Conservation (phyloP, 2,797 vertebrate genomes). For the Mico argentatus region DNA sequence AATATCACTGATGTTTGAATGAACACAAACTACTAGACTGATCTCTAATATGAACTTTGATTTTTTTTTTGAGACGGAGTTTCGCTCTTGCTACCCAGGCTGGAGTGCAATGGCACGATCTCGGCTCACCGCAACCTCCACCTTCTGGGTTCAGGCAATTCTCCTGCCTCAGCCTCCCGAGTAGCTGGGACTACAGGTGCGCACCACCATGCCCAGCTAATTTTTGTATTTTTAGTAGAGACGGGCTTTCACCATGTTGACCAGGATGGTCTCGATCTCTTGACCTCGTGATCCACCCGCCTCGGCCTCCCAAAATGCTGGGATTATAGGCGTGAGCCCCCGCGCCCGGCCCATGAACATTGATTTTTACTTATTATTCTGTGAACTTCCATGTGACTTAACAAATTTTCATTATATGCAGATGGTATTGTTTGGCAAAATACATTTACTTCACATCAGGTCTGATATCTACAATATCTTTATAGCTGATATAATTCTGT, state of each 20-base stretch:
- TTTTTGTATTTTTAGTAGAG: no score
- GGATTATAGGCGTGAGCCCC: no score
- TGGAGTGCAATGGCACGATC: no score
- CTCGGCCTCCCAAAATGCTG: no score
- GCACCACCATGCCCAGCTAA: fast-evolving
- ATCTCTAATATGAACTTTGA: conserved; percentile 68
- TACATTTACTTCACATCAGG: background rate
- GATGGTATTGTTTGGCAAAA: conserved; percentile 52
- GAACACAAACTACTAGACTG: conserved; percentile 49
- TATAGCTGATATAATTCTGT: background rate
- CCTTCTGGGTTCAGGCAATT: no score
- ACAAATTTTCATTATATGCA: conserved; percentile 20
- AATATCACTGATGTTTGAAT: conserved; percentile 73
- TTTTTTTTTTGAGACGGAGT: background rate
- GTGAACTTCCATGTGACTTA: conserved; percentile 51
- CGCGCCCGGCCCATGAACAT: conserved; percentile 41
- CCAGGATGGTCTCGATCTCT: no score
- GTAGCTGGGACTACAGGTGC: no score
- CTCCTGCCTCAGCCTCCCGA: no score
- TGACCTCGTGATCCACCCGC: no score
- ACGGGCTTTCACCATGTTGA: no score
- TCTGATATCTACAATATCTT: background rate
- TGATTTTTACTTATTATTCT: conserved; percentile 44
- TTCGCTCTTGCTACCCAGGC: no score
- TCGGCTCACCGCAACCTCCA: no score